Conservation (phyloP, 2,113 vertebrate species). For the Coreoperca whiteheadi region DNA sequence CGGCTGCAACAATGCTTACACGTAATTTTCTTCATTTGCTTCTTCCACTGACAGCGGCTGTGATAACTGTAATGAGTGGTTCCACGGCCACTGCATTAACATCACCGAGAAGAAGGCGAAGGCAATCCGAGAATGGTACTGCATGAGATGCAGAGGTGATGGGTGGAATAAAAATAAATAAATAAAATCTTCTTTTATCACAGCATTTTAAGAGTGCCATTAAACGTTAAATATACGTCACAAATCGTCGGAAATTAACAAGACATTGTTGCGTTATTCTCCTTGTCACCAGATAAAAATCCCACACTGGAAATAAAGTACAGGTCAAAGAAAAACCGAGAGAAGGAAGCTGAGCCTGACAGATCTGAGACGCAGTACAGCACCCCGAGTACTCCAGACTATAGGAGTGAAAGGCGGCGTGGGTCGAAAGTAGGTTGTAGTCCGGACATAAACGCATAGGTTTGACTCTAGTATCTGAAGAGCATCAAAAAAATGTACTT, state of each 20-base stretch:
- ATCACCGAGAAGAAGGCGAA: slow-evolving; percentile 96
- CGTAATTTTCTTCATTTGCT: slow-evolving; percentile 2
- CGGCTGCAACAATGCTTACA: not conserved
- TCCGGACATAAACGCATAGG: not conserved
- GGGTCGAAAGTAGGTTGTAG: slow-evolving; percentile 82
- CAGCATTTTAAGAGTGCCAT: not conserved
- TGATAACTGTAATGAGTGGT: slow-evolving; percentile 96
- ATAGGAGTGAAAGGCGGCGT: slow-evolving; percentile 81
- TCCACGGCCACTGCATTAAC: slow-evolving; percentile 93
- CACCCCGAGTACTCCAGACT: slow-evolving; percentile 80
- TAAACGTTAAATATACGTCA: not conserved
- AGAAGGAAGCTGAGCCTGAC: slow-evolving; percentile 83
- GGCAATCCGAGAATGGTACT: slow-evolving; percentile 94
- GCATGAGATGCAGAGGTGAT: slow-evolving; percentile 90
- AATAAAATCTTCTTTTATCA: not conserved
- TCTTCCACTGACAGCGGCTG: slow-evolving; percentile 86
- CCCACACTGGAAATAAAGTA: slow-evolving; percentile 90
- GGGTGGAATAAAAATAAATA: too few species aligned
- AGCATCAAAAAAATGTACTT: not conserved
- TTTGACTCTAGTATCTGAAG: not conserved
- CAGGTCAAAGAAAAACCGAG: slow-evolving; percentile 88
- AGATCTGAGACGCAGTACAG: slow-evolving; percentile 79
- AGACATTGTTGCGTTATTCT: not conserved
- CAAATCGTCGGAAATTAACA: not conserved
- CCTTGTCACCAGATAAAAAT: slow-evolving; percentile 82